Evolutionary conservation across 2,113 vertebrate species (phyloP).

Genomic region (Cromileptes altivelis): DNA sequence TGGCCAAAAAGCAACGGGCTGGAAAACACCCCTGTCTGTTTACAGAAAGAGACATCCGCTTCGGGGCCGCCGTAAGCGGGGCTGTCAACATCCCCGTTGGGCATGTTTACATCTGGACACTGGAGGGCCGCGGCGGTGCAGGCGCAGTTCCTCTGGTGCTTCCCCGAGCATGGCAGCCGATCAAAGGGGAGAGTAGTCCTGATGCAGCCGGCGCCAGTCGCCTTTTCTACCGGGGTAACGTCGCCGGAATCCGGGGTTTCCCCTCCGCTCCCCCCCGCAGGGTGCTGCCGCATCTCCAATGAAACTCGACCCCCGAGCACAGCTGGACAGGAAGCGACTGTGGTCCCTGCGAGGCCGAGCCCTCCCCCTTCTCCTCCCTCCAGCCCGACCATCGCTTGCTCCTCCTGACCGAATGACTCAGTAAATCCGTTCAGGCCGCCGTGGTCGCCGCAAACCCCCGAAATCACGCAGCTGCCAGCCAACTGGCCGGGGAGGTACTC

Average conservation of each 20-base stretch:
- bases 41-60: not conserved
- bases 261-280: constrained; percentile 12
- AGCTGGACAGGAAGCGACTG: constrained; percentile 58
- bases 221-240: not conserved
- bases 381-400: constrained; percentile 22
- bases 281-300: constrained; percentile 4
- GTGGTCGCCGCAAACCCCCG: constrained; percentile 46
- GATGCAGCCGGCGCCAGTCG: not conserved
- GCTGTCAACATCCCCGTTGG: constrained; percentile 62
- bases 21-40: not conserved
- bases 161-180: constrained; percentile 15
- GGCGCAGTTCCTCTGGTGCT: constrained; percentile 45
- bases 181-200: not conserved
- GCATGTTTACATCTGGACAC: constrained; percentile 32
- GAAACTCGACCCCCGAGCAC: constrained; percentile 38
- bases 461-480: constrained; percentile 51
- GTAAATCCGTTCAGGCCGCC: constrained; percentile 78
- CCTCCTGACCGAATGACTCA: constrained; percentile 59
- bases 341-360: constrained; percentile 13
- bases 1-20: not conserved
- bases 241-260: not conserved
- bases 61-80: not conserved
- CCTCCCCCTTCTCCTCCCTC: constrained; percentile 33
- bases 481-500: constrained; percentile 30
- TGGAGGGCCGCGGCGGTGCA: not conserved